Evolutionary conservation across 2,888 invertebrate species (phyloP), one percentile per base, ranked within the genome.

Genomic region (Dyspetes luteomarginatus): DNA sequence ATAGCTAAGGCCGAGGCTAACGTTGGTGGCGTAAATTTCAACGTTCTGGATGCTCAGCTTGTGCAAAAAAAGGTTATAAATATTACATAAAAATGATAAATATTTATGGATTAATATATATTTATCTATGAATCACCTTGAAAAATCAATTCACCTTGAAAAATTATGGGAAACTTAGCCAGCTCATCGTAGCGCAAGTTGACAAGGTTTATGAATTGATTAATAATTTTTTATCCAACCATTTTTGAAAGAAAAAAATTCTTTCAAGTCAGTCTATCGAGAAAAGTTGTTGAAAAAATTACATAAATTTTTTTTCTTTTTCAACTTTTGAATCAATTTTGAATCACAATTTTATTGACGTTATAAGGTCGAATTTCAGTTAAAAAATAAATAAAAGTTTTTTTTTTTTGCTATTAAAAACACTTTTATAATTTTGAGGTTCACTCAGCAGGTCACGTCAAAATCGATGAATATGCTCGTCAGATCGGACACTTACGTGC

Each of bases 401-500:
- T n/a, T n/a, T n/a, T n/a, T n/a, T n/a, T n/a, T n/a, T n/a, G n/a
- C 36, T 2, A 7, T 12, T 36, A 12, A 4, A 9, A 12, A 36
- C 36, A 36, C 28, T 4, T 28, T 4, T 36, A 3, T 36, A 12
- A 12, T 36, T 2, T n/a, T n/a, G n/a, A 36, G 12, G 36, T 36
- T 12, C 12, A 36, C 7, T 36, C 36, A 4, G 12, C 62, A 81
- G 81, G 26, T 15, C 4, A 52, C 26, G 22, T 45, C 50, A 9
- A 73, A 58, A 50, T 64, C 69, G 28, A 77, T 65, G n/a, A 58
- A 4, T 9, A 48, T 36, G 4, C 30, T 83, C 12, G 30, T 62
- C 7, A 81, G 82, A 83, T 84, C 83, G n/a, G 83, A 82, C 7
- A 85, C 86, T 5, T 85, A 84, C 19, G 36, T 83, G 24, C 74